These are phyloP conservation scores for Mastigias papua DNA, from an alignment of 30 jellyfish, hydroid and myxozoan species.

Conservation along the genomic window DNA sequence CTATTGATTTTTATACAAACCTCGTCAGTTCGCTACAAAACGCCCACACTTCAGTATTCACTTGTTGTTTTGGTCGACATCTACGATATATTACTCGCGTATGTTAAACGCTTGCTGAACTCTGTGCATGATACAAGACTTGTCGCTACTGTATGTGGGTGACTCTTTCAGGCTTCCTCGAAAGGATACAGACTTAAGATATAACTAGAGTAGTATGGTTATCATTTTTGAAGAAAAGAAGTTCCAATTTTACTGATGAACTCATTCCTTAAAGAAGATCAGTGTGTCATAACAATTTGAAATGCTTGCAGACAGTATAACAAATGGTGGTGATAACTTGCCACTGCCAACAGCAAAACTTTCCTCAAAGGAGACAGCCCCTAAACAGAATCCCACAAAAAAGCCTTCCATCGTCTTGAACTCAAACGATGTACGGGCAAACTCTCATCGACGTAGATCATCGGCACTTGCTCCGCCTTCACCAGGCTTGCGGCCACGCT, in stretches of 20 bases:
- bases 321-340: not conserved
- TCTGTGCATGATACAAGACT: too few species aligned
- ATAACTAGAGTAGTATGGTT: not conserved
- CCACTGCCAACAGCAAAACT: not conserved
- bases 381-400: not conserved
- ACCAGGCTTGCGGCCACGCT: slow-evolving; percentile 4
- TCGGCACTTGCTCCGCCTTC: not conserved
- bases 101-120: too few species aligned
- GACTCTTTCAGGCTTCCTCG: not conserved
- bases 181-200: not conserved
- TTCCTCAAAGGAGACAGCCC: not conserved
- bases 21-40: not conserved
- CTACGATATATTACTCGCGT: too few species aligned
- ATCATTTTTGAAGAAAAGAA: not conserved
- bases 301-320: not conserved
- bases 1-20: not conserved
- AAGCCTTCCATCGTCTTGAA: slow-evolving; percentile 9
- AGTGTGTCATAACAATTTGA: not conserved
- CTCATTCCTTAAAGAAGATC: too few species aligned
- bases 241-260: too few species aligned
- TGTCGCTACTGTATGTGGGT: not conserved
- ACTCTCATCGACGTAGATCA: slow-evolving; percentile 17
- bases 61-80: too few species aligned
- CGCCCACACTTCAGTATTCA: too few species aligned
- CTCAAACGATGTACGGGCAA: not conserved